Evolutionary conservation across 2,888 invertebrate genomes (phyloP), one percentile per base, ranked within the genome.

Genomic region (Dryocosmus kuriphilus): DNA sequence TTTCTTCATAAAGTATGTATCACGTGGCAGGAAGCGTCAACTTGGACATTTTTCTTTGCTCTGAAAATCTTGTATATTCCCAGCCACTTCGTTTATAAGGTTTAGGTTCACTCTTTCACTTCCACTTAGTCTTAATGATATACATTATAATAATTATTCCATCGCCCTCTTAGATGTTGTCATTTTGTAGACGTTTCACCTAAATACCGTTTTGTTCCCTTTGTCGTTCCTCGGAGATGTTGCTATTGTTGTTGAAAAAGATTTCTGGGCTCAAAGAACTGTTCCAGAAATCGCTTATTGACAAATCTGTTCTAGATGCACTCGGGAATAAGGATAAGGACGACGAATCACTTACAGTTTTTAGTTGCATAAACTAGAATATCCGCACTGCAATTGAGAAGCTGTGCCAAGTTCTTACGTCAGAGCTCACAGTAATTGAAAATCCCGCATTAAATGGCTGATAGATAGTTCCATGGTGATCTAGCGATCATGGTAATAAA

Each of bases 361-460:
- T 71, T 71, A 30, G 51, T 51, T 71, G 71, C 51, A 71, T 71
- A 71, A 71, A 71, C 71, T 71, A 71, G 51, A 71, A 32, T 71
- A 14, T 51, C 4, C 65, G 24, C 14, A 60, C 24, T 24, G 65
- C 51, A 71, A 71, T 71, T 71, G 46, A 71, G 30, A 71, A 71
- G 71, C 46, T 71, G 71, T 46, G 71, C 71, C 30, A 71, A 71
- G 51, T 71, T 71, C 11, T 71, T 71, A 55, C 51, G 51, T 71
- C 51, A 71, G 30, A 32, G 46, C n/a, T 11, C 27, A 71, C 51
- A 51, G 71, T 71, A 71, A 71, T 71, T 71, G 71, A 71, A 71
- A 71, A 71, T 71, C 51, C 55, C 51, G 51, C 30, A 71, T 71
- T 71, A 51, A 46, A 46, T 46, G 27, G 7, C 46, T 46, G 67